Evolutionary conservation across 2,888 invertebrate genomes (phyloP).

Genomic region (Sylvicola cinctus): DNA sequence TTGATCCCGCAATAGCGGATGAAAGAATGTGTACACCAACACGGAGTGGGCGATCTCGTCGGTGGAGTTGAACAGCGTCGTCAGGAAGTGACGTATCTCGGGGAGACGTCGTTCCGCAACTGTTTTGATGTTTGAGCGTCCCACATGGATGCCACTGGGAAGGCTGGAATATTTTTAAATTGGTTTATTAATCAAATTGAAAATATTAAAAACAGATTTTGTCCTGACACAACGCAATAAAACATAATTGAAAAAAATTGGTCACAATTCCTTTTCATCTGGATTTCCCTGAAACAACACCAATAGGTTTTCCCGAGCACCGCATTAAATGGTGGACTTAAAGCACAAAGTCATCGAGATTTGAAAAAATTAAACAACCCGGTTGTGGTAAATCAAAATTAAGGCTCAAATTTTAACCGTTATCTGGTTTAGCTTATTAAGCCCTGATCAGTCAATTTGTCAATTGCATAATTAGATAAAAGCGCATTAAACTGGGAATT

Average conservation of each 20-base stretch:
- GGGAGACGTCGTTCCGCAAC: slow-evolving; percentile 84
- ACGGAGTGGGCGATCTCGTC: slow-evolving; percentile 91
- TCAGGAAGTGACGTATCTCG: slow-evolving; percentile 75
- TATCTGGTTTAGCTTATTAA: too few relatives aligned
- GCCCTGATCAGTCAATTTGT: too few relatives aligned
- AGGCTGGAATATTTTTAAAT: slow-evolving; percentile 34
- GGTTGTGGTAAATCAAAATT: too few relatives aligned
- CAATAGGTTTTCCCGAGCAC: too few relatives aligned
- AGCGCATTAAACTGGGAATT: too few relatives aligned
- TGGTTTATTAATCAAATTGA: slow-evolving; percentile 4
- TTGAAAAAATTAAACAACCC: too few relatives aligned
- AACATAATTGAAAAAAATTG: slow-evolving; percentile 1
- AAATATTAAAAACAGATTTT: slow-evolving; percentile 3
- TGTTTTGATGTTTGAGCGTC: slow-evolving; percentile 83
- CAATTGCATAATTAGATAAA: too few relatives aligned
- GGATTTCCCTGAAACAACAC: too few relatives aligned
- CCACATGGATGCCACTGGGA: slow-evolving; percentile 58
- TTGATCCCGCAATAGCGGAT: slow-evolving; percentile 84
- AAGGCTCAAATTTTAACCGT: too few relatives aligned
- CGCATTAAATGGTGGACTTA: too few relatives aligned
- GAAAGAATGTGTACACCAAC: slow-evolving; percentile 96
- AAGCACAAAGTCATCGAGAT: too few relatives aligned
- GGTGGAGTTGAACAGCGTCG: slow-evolving; percentile 65
- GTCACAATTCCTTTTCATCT: too few relatives aligned
- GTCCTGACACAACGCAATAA: not conserved